phyloP scores from a whole-genome alignment of 2,113 vertebrate species.

The Menidia beryllina region DNA sequence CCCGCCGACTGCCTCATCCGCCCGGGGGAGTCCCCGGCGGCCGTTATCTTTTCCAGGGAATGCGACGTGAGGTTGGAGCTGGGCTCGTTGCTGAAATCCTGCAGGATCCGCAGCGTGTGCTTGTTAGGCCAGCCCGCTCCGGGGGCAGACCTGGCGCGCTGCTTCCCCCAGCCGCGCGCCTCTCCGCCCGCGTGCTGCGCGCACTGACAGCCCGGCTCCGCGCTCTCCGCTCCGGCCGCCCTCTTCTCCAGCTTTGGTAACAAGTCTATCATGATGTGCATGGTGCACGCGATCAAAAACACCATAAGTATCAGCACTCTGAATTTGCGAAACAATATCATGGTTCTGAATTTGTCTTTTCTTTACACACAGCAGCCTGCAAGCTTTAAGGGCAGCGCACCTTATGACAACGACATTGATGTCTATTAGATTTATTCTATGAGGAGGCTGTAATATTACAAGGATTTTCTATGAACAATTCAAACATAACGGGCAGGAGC shows the following conservation, averaged over 20 bases:
- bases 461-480: slow-evolving; percentile 50
- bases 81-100: slow-evolving; percentile 94
- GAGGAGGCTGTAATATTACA: slow-evolving; percentile 45
- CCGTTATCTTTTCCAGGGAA: slow-evolving; percentile 85
- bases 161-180: slow-evolving; percentile 77
- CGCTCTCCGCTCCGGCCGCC: slow-evolving; percentile 73
- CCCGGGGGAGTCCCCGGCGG: slow-evolving; percentile 41
- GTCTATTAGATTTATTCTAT: slow-evolving; percentile 51
- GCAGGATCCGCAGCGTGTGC: slow-evolving; percentile 90
- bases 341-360: slow-evolving; percentile 74
- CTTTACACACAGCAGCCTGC: not conserved
- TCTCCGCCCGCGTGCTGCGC: slow-evolving; percentile 78
- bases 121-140: slow-evolving; percentile 90
- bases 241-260: slow-evolving; percentile 90
- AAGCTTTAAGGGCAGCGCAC: slow-evolving; percentile 39
- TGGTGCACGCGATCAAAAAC: slow-evolving; percentile 91
- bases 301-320: slow-evolving; percentile 90
- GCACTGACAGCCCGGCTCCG: slow-evolving; percentile 85
- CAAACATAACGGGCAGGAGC: slow-evolving; percentile 42
- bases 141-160: slow-evolving; percentile 74
- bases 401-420: slow-evolving; percentile 50
- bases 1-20: slow-evolving; percentile 41
- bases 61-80: slow-evolving; percentile 89
- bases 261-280: slow-evolving; percentile 94
- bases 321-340: slow-evolving; percentile 93